Conservation (phyloP, 2,113 vertebrate species). For the Larimichthys crocea region DNA sequence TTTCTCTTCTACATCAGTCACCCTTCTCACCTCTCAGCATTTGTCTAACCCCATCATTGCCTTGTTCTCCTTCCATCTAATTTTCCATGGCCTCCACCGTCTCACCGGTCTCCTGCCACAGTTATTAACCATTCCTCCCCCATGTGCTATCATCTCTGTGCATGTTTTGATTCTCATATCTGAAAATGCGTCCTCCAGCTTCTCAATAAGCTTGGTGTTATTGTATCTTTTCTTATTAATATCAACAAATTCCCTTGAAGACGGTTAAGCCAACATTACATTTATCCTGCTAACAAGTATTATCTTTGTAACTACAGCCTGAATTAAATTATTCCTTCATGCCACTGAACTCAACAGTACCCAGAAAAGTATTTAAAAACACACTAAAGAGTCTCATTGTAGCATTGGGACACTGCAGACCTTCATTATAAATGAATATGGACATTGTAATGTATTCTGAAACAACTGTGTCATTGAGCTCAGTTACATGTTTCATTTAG, state of each 20-base stretch:
- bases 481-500: not conserved
- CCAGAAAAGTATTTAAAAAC: not conserved
- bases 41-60: not conserved
- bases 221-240: not conserved
- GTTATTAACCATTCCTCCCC: not conserved
- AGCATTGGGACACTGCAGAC: not conserved
- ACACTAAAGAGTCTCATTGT: not conserved
- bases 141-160: not conserved
- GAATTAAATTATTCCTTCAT: not conserved
- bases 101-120: not conserved
- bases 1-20: constrained; percentile 10
- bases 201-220: too few relatives aligned
- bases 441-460: not conserved
- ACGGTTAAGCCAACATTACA: not conserved
- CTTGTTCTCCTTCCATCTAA: constrained; percentile 3
- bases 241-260: not conserved
- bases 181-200: not conserved
- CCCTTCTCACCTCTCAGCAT: constrained; percentile 34
- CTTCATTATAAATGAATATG: not conserved
- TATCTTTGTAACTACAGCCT: not conserved
- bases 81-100: not conserved
- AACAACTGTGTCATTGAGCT: not conserved
- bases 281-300: not conserved
- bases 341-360: not conserved
- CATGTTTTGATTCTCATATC: not conserved